phyloP scores from a whole-genome alignment of 1,140 invertebrate species.

The Aphis gossypii region DNA sequence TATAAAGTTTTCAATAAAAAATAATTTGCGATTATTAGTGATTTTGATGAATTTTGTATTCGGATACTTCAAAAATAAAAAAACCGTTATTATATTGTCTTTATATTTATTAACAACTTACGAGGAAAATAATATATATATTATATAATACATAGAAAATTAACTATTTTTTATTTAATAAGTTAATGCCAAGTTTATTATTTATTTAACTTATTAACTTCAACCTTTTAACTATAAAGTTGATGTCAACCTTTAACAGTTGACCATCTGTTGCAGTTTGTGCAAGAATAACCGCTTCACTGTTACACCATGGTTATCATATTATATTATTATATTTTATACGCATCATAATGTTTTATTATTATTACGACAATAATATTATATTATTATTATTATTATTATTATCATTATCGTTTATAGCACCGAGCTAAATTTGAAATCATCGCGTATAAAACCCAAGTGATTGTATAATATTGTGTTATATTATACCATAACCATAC shows the following conservation, averaged over 20 bases:
- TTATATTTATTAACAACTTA: too few relatives aligned
- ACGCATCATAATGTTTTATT: neutral
- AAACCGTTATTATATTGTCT: too few relatives aligned
- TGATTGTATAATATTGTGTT: neutral
- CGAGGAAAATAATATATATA: too few relatives aligned
- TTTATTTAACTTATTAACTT: neutral
- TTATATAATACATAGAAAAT: neutral
- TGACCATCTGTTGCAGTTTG: neutral
- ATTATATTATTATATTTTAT: neutral
- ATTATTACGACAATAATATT: neutral
- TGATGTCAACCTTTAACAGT: neutral
- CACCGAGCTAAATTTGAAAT: neutral
- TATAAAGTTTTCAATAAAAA: too few relatives aligned
- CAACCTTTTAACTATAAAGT: neutral
- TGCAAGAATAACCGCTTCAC: neutral
- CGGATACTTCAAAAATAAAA: too few relatives aligned
- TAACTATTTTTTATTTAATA: neutral
- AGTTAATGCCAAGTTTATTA: neutral
- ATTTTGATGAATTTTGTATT: too few relatives aligned
- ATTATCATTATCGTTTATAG: neutral
- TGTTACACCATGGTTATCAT: neutral
- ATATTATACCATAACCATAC: neutral
- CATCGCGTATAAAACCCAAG: neutral
- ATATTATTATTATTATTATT: neutral
- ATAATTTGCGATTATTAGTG: too few relatives aligned